Conservation (phyloP, 2,888 invertebrate species). For the Chrysotoxum bicinctum region DNA sequence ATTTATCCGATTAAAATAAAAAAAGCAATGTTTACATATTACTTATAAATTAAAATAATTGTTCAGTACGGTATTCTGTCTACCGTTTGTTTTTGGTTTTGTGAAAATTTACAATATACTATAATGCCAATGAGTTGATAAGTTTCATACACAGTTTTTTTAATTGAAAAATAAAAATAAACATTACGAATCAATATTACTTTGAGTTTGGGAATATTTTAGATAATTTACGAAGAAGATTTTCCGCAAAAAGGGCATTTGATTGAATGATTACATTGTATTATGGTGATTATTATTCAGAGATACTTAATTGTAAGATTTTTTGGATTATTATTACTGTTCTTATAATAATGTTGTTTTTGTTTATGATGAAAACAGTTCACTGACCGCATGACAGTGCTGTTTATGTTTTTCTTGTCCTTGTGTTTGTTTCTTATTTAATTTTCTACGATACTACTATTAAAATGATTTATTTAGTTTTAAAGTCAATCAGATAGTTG, state of each 20-base stretch:
- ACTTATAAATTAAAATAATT: constrained; percentile 29
- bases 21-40: constrained; percentile 48
- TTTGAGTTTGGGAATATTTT: neutral
- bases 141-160: neutral
- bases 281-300: constrained; percentile 21
- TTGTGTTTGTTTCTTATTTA: constrained; percentile 22
- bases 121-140: neutral
- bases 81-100: constrained; percentile 39
- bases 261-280: constrained; percentile 30
- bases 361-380: constrained; percentile 20
- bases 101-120: constrained; percentile 24
- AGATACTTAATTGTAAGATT: constrained; percentile 37
- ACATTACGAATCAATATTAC: neutral
- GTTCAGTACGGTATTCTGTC: constrained; percentile 25
- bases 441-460: constrained; percentile 41
- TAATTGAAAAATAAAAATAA: constrained; percentile 16
- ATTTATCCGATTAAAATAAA: constrained; percentile 48
- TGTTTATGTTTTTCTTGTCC: constrained; percentile 21
- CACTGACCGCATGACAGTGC: constrained; percentile 60
- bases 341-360: neutral
- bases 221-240: constrained; percentile 24
- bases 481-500: constrained; percentile 35
- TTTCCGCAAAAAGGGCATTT: constrained; percentile 14
- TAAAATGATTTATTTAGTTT: constrained; percentile 48
- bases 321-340: constrained; percentile 6